Evolutionary conservation across 2,888 invertebrate genomes (phyloP), one percentile per base, ranked within the genome.

Genomic region (Odontomyia ornata): DNA sequence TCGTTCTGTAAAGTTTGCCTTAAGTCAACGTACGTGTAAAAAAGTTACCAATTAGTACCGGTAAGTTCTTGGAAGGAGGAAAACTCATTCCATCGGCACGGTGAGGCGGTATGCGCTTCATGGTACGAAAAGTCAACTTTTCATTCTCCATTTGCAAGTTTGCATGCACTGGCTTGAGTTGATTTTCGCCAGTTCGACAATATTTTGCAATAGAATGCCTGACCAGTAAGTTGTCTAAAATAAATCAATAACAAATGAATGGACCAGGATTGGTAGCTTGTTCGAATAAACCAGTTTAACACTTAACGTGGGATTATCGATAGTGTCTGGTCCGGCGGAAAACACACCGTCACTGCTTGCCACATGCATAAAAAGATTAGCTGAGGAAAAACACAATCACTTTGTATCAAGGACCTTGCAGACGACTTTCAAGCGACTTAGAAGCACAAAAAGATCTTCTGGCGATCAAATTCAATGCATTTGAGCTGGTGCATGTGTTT

Each of bases 291-390:
- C 67, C 67, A 43, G 67, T 67, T 67, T 67, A 30, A 23, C 36
- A 67, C 67, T 67, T 43, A 9, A 21, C n/a, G 67, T 43, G 23
- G 67, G 67, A 67, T 67, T 67, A 43, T 28, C 64, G 60, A 60
- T 18, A 60, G 15, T 60, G 60, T n/a, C 18, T 52, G 36, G 60
- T n/a, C 18, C 15, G 36, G 3, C 36, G 3, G 3, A 36, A 36
- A 36, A 3, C 36, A 36, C 36, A 36, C 9, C 9, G 36, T 36
- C 36, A 36, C 9, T 36, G 36, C 5, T 9, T 3, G 9, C 36
- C 36, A 36, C 36, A 36, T 36, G 36, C 36, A 36, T 5, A 0
- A 15, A 52, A 18, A 52, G 52, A 52, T 52, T 18, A 52, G 15
- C n/a, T 5, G 15, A 52, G 11, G 15, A 52, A 52, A 52, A 52